These are phyloP conservation scores for Oriolus oriolus DNA, from an alignment of 2,113 vertebrate species.

Conservation along the genomic window DNA sequence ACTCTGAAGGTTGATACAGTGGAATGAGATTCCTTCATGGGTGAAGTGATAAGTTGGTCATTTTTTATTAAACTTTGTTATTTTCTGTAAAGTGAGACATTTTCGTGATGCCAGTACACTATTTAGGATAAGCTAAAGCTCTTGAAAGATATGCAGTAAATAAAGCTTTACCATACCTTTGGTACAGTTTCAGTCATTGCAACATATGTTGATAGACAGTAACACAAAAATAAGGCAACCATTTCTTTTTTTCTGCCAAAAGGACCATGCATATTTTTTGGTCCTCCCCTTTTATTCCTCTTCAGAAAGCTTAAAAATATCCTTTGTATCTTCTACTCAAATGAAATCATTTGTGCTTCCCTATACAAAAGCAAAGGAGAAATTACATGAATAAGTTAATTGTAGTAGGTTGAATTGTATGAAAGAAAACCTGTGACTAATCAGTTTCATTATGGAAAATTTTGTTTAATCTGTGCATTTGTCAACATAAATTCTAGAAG, in stretches of 20 bases:
- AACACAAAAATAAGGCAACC: not conserved
- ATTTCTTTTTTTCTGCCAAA: not conserved
- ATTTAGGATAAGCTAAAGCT: not conserved
- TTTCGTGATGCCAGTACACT: not conserved
- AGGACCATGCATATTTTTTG: not conserved
- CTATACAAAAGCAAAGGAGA: not conserved
- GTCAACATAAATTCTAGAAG: not conserved
- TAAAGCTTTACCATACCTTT: not conserved
- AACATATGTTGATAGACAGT: not conserved
- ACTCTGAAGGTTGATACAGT: not conserved
- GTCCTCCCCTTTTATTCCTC: not conserved
- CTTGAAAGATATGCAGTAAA: not conserved
- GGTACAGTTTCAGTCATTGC: not conserved
- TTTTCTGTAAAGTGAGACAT: not conserved
- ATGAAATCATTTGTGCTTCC: not conserved
- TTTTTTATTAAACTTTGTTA: not conserved
- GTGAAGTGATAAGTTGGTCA: rapidly evolving
- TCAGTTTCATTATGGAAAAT: not conserved
- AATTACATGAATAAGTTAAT: not conserved
- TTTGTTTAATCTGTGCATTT: not conserved
- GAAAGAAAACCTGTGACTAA: not conserved
- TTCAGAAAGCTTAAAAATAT: not conserved
- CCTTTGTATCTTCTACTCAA: not conserved
- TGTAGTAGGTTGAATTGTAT: not conserved
- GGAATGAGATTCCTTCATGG: not conserved